These are phyloP conservation scores for Trichechus manatus DNA, from an alignment of 2,113 vertebrate species.

Conservation along the genomic window DNA sequence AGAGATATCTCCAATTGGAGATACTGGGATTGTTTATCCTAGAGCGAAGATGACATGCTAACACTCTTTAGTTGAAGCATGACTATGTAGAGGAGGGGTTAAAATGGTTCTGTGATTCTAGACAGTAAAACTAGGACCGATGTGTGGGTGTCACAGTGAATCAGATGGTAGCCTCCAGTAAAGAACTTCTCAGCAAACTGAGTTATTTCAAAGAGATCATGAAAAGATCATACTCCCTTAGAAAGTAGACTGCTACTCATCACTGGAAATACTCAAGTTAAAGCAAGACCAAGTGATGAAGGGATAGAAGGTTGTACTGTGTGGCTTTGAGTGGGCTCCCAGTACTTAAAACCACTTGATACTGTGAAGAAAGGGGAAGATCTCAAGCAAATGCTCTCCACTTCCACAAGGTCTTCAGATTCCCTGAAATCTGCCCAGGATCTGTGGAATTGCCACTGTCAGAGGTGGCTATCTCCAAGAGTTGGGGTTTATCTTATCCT, in stretches of 20 bases:
- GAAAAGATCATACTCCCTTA: neutral
- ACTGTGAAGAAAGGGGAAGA: neutral
- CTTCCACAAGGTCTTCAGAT: neutral
- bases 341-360: neutral
- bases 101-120: neutral
- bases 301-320: accelerated
- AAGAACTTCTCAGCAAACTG: neutral
- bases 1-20: neutral
- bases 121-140: neutral
- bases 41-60: neutral
- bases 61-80: neutral
- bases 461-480: neutral
- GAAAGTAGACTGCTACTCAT: neutral
- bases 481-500: neutral
- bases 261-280: neutral
- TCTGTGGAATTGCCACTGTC: no score
- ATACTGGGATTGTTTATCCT: neutral
- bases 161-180: neutral
- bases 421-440: neutral
- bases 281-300: neutral
- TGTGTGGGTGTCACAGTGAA: neutral
- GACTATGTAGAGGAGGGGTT: neutral
- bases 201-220: neutral
- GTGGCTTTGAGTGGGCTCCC: neutral
- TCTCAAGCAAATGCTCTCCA: neutral